A percentile compares a stretch with the other conserved stretches of the same genome.
Conservation (phyloP, 2,113 vertebrate genomes). For the Serranochromis macrocephalus region DNA sequence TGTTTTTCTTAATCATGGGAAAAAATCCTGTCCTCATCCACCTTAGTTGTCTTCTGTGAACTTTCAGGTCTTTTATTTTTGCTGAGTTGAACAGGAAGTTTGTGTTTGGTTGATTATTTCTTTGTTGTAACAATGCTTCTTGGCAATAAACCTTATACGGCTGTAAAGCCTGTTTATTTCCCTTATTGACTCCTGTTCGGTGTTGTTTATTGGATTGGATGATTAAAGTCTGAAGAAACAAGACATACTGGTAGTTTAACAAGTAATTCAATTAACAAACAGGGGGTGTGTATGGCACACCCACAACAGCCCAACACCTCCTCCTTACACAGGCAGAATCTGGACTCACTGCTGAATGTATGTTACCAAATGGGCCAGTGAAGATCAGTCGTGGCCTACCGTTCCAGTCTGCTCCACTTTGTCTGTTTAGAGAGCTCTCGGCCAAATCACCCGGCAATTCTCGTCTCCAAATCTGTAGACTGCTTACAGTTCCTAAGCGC, state of each 20-base stretch:
- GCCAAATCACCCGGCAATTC: not conserved
- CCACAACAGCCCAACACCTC: not conserved
- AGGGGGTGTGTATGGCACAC: not conserved
- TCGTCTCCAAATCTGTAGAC: not conserved
- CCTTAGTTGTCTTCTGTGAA: not conserved
- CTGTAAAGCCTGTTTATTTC: not conserved
- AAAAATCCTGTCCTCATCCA: not conserved
- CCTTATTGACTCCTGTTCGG: not conserved
- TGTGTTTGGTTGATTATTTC: fast-evolving
- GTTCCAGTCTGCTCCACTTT: not conserved
- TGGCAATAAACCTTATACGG: not conserved
- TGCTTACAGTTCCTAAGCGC: not conserved
- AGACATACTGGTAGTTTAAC: not conserved
- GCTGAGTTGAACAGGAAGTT: not conserved
- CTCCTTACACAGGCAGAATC: not conserved
- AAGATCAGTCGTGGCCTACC: not conserved
- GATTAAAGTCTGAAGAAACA: not conserved
- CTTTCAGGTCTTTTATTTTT: not conserved
- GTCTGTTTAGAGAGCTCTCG: fast-evolving
- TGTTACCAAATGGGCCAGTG: not conserved
- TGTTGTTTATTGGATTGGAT: not conserved
- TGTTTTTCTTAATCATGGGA: not conserved
- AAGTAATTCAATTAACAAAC: not conserved
- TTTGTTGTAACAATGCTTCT: not conserved
- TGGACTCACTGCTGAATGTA: not conserved